A percentile compares a stretch with the other conserved stretches of the same genome.
phyloP scores from a whole-genome alignment of 2,888 invertebrate genomes.

The Autographa gamma region DNA sequence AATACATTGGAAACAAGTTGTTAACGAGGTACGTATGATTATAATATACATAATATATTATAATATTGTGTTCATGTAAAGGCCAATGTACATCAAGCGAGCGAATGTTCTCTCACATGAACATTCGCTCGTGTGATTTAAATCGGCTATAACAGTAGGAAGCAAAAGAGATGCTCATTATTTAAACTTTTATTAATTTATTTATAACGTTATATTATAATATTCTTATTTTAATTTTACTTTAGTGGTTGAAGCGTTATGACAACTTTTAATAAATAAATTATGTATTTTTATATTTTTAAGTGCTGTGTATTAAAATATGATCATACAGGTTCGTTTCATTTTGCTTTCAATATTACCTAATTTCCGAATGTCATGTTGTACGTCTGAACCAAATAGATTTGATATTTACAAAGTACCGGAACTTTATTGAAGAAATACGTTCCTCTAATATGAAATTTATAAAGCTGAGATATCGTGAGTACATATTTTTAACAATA shows the following conservation, averaged over 20 bases:
- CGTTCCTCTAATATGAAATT: conserved; percentile 18
- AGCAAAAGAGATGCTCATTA: background rate
- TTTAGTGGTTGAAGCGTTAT: conserved; percentile 15
- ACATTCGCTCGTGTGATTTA: too few relatives aligned
- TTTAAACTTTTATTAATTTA: background rate
- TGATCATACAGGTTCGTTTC: conserved; percentile 9
- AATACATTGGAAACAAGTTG: too few relatives aligned
- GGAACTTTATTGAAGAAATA: conserved; percentile 1
- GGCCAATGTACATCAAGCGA: too few relatives aligned
- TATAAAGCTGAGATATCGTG: conserved; percentile 23
- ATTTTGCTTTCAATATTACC: conserved; percentile 5
- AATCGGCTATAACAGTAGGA: background rate
- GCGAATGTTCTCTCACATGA: too few relatives aligned
- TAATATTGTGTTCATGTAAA: too few relatives aligned
- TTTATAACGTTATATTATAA: conserved; percentile 11
- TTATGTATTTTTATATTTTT: conserved; percentile 25
- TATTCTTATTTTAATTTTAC: conserved; percentile 14
- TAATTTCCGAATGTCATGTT: conserved; percentile 14
- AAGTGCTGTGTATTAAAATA: conserved; percentile 42
- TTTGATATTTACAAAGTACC: conserved; percentile 18
- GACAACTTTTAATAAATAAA: conserved; percentile 21
- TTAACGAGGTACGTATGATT: too few relatives aligned
- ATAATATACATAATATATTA: too few relatives aligned
- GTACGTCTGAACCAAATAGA: conserved; percentile 35
- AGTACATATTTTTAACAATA: conserved; percentile 28